A percentile compares a stretch with the other conserved stretches of the same genome.
Conservation (phyloP, 92 coral and sea anemone genomes). For the Epizoanthus stellaris region DNA sequence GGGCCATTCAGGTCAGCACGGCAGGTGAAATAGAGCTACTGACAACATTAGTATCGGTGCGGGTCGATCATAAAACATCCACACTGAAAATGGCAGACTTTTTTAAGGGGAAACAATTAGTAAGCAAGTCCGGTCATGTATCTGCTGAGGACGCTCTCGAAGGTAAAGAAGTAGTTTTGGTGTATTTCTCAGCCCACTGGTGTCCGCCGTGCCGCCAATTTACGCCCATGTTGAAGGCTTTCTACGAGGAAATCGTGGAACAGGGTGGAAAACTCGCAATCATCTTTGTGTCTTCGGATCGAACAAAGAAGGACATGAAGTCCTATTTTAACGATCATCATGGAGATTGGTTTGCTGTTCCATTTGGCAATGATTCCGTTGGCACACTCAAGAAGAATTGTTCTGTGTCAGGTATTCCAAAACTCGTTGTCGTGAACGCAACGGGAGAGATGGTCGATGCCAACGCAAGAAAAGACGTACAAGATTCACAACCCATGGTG, state of each 20-base stretch:
- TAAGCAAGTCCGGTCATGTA: too few relatives aligned
- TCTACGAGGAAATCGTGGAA: constrained; percentile 36
- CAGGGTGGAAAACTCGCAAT: constrained; percentile 27
- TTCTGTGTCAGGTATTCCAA: constrained; percentile 49
- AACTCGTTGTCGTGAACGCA: constrained; percentile 36
- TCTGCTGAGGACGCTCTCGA: too few relatives aligned
- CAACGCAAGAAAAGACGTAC: constrained; percentile 43
- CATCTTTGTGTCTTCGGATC: constrained; percentile 52
- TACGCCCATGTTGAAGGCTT: constrained; percentile 54
- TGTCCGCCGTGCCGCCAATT: constrained; percentile 53
- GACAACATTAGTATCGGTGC: too few relatives aligned
- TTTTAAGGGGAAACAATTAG: too few relatives aligned
- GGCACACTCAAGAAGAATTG: constrained; percentile 30
- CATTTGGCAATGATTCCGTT: background rate
- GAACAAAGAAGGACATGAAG: constrained; percentile 5
- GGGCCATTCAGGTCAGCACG: too few relatives aligned
- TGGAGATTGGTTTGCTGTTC: constrained; percentile 56
- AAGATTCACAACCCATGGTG: background rate
- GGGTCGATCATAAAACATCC: too few relatives aligned
- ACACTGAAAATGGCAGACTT: background rate
- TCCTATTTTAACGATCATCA: constrained; percentile 37
- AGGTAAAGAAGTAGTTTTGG: constrained; percentile 19
- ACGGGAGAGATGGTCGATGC: constrained; percentile 31
- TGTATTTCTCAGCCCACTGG: constrained; percentile 67
- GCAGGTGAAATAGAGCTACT: too few relatives aligned